Evolutionary conservation across 2,113 vertebrate genomes (phyloP), one percentile per base, ranked within the genome.

Genomic region (Nymphicus hollandicus): DNA sequence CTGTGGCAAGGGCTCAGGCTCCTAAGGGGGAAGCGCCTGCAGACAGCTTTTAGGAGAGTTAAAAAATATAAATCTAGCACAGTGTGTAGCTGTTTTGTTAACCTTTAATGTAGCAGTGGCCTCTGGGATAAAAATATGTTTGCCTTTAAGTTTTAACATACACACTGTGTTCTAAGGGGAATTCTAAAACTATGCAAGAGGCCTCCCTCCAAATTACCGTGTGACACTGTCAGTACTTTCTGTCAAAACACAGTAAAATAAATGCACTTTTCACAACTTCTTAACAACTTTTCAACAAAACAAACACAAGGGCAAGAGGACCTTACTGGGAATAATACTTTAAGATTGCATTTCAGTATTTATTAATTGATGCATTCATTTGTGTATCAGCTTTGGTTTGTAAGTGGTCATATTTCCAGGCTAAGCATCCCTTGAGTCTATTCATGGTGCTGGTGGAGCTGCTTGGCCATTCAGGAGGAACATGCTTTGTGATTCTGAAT

Each of bases 21-120:
- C 3, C 33, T 6, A 9, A 1, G 1, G 63, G 81, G 29, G 35
- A 13, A 46, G 28, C 1, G 2, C 70, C 18, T 0, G 0, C 56
- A 27, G 41, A 15, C 0, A 6, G 79, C 37, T 63, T 23, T 52
- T 6, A 18, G 35, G 31, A 10, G 52, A 9, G 25, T 86, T 24
- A 18, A 23, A 23, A 17, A 6, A 1, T 0, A 10, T n/a, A 14
- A 22, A 50, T 16, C 10, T 12, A 23, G 39, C 8, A 0, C 19
- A 1, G 13, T 1, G 25, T 3, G 0, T 37, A 1, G 16, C 41
- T 58, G 65, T 7, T 17, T 17, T 13, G n/a, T 33, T 22, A 33
- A 17, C 39, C 53, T 72, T 13, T 37, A 7, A 2, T 2, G 49
- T 8, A 22, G 81, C 33, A 7, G 43, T 11, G 46, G 19, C 20